phyloP scores from a whole-genome alignment of 2,888 invertebrate species.

The Phaedon cochleariae region DNA sequence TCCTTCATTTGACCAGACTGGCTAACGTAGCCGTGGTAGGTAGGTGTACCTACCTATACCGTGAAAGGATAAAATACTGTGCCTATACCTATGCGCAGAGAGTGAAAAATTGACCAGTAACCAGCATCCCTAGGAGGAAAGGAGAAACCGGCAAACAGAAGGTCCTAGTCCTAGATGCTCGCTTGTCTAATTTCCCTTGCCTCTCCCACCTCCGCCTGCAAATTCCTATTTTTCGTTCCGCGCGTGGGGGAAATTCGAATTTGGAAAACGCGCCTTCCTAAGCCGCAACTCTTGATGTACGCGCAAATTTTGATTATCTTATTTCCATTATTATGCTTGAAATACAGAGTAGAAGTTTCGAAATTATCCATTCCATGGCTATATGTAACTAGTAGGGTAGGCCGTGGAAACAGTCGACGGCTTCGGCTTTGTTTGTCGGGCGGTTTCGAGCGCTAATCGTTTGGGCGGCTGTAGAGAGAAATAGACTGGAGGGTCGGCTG shows the following conservation, averaged over 20 bases:
- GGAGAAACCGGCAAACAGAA: slow-evolving; percentile 5
- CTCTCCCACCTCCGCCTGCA: too few relatives aligned
- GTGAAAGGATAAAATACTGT: too few relatives aligned
- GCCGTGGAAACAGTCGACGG: slow-evolving; percentile 49
- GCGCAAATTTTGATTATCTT: slow-evolving; percentile 63
- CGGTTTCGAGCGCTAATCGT: slow-evolving; percentile 41
- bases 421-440: slow-evolving; percentile 58
- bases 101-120: slow-evolving; percentile 39
- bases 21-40: too few relatives aligned
- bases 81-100: slow-evolving; percentile 38
- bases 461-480: slow-evolving; percentile 61
- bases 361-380: slow-evolving; percentile 65
- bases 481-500: slow-evolving; percentile 63
- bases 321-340: slow-evolving; percentile 64
- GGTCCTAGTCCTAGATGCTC: background rate
- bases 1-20: slow-evolving; percentile 36
- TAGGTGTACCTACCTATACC: too few relatives aligned
- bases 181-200: slow-evolving; percentile 5
- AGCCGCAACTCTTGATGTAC: slow-evolving; percentile 46
- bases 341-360: slow-evolving; percentile 65
- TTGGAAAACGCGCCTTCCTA: slow-evolving; percentile 37
- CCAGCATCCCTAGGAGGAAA: background rate
- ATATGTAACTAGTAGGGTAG: slow-evolving; percentile 62
- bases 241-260: slow-evolving; percentile 20
- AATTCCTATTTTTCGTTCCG: background rate